These are phyloP conservation scores for Astyanax mexicanus DNA, from an alignment of 2,797 vertebrate genomes.

Conservation along the genomic window DNA sequence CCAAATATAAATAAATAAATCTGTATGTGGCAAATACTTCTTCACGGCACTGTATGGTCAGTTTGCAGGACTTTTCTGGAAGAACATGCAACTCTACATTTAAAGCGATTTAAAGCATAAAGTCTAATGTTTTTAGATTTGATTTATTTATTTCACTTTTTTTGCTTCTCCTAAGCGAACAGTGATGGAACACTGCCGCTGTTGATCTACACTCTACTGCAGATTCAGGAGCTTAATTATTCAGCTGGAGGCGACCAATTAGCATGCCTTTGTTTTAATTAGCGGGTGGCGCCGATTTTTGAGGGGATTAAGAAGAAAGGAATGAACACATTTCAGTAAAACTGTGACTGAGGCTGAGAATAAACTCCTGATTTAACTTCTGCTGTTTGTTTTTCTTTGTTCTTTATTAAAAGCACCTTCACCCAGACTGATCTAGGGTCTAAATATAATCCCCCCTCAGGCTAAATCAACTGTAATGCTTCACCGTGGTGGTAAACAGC, in stretches of 20 bases:
- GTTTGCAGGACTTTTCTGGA: no score
- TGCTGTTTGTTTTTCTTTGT: neutral
- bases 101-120: no score
- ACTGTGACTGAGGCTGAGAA: neutral
- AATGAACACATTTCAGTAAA: constrained; percentile 17
- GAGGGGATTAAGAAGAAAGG: neutral
- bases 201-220: constrained; percentile 56
- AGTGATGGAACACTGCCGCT: neutral
- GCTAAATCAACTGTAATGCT: neutral
- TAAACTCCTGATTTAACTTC: neutral
- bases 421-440: neutral
- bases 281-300: neutral
- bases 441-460: neutral
- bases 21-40: no score
- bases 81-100: no score
- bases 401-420: neutral
- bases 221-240: constrained; percentile 85
- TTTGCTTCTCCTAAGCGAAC: neutral
- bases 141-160: no score
- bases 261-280: constrained; percentile 62
- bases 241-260: constrained; percentile 74
- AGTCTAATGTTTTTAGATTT: no score
- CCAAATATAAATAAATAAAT: no score
- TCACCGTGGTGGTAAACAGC: neutral
- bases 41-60: no score